A percentile compares a stretch with the other conserved stretches of the same genome.
These are phyloP conservation scores for Micromussa lordhowensis DNA, from an alignment of 92 coral and sea anemone genomes.

Conservation along the genomic window DNA sequence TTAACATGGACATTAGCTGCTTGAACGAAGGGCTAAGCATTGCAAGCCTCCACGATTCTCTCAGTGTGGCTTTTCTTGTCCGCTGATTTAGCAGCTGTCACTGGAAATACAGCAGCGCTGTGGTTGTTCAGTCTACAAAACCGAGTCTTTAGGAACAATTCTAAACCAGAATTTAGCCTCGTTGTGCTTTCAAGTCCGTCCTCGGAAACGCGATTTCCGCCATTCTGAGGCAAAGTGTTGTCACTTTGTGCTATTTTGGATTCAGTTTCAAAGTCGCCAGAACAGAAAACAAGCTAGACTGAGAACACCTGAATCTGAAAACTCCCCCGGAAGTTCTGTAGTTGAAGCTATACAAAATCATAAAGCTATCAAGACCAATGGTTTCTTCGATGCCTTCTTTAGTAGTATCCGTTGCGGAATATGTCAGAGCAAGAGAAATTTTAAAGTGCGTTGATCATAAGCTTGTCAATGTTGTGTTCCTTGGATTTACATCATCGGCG, in stretches of 20 bases:
- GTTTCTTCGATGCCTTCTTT: conserved; percentile 18
- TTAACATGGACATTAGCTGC: neutral
- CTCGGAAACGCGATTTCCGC: too few species aligned
- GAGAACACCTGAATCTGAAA: too few species aligned
- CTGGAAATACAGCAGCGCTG: conserved; percentile 22
- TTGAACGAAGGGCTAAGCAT: neutral
- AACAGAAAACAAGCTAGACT: conserved; percentile 3
- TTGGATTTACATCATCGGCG: conserved; percentile 30
- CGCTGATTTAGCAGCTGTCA: neutral
- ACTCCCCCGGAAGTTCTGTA: too few species aligned
- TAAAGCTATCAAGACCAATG: conserved; percentile 24
- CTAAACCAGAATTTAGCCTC: conserved; percentile 43
- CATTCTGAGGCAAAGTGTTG: too few species aligned
- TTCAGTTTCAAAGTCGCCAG: too few species aligned
- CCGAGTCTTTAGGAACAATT: conserved; percentile 33
- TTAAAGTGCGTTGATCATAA: neutral
- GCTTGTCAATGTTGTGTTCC: neutral
- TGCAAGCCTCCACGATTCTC: neutral
- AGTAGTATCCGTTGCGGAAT: neutral
- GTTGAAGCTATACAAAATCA: neutral
- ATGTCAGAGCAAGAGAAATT: neutral
- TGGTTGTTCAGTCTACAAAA: conserved; percentile 35
- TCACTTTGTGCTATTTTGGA: too few species aligned
- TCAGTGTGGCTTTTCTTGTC: conserved; percentile 6
- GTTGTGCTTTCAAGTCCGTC: too few species aligned